phyloP scores from a whole-genome alignment of 2,888 invertebrate genomes.

The Drosophila pseudotalamancana region DNA sequence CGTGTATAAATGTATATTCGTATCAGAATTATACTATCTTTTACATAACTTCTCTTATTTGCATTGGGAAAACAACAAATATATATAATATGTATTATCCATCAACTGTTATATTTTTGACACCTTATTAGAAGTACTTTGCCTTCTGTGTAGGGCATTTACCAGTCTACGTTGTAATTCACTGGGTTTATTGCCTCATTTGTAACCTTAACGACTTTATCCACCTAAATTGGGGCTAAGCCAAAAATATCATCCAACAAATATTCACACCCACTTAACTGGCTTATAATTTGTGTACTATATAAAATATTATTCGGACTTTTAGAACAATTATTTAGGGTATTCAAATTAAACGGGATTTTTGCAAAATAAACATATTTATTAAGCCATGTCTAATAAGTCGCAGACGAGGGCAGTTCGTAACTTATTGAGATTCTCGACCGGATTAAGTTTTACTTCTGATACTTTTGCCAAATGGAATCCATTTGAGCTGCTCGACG shows the following conservation, averaged over 20 bases:
- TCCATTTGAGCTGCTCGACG: slow-evolving; percentile 44
- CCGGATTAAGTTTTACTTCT: not conserved
- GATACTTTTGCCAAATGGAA: slow-evolving; percentile 39
- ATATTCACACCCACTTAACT: not conserved
- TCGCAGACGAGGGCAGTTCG: not conserved
- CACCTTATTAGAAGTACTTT: no score
- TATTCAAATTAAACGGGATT: not conserved
- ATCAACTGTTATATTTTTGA: not conserved
- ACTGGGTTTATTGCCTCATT: not conserved
- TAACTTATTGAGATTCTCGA: not conserved
- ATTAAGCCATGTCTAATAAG: not conserved
- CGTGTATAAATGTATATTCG: no score
- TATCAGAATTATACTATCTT: no score
- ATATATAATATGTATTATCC: not conserved
- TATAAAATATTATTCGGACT: not conserved
- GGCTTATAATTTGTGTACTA: not conserved
- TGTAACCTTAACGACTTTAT: not conserved
- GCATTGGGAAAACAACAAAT: no score
- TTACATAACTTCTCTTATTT: no score
- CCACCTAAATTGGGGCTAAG: no score
- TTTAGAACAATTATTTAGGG: not conserved
- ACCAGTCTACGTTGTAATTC: not conserved
- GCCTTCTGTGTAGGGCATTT: not conserved
- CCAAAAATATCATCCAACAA: not conserved
- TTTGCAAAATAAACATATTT: not conserved